phyloP scores from a whole-genome alignment of 2,113 vertebrate genomes.

The Mystacornis crossleyi region DNA sequence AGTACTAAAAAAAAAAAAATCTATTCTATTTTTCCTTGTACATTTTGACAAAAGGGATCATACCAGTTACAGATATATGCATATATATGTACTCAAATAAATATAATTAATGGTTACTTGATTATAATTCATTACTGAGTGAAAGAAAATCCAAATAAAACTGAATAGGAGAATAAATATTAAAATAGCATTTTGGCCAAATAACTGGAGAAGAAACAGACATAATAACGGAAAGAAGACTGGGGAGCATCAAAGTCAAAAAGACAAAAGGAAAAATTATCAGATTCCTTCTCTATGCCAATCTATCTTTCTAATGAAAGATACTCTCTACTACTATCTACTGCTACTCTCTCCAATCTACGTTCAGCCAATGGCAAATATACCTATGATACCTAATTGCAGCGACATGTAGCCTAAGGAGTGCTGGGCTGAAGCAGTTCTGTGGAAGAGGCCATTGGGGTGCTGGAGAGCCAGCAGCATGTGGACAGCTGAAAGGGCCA shows the following conservation, averaged over 20 bases:
- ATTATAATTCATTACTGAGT: not conserved
- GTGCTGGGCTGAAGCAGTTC: not conserved
- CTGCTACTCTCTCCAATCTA: not conserved
- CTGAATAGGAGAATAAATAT: not conserved
- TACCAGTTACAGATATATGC: not conserved
- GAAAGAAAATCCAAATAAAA: not conserved
- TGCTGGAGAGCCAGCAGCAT: not conserved
- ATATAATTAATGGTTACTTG: not conserved
- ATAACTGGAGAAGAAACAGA: not conserved
- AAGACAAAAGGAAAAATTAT: not conserved
- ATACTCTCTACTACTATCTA: too few species aligned
- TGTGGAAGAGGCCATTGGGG: not conserved
- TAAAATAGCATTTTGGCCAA: not conserved
- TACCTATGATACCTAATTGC: not conserved
- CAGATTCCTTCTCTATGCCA: not conserved
- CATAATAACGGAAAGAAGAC: not conserved
- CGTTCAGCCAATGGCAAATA: not conserved
- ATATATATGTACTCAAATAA: not conserved
- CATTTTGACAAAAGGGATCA: not conserved
- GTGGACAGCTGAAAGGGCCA: accelerated
- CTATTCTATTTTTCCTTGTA: not conserved
- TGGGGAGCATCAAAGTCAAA: not conserved
- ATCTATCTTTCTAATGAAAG: not conserved
- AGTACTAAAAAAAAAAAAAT: not conserved
- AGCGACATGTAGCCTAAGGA: not conserved